These are phyloP conservation scores for Caenorhabditis tropicalis DNA, from an alignment of 1,140 invertebrate species.

Conservation along the genomic window DNA sequence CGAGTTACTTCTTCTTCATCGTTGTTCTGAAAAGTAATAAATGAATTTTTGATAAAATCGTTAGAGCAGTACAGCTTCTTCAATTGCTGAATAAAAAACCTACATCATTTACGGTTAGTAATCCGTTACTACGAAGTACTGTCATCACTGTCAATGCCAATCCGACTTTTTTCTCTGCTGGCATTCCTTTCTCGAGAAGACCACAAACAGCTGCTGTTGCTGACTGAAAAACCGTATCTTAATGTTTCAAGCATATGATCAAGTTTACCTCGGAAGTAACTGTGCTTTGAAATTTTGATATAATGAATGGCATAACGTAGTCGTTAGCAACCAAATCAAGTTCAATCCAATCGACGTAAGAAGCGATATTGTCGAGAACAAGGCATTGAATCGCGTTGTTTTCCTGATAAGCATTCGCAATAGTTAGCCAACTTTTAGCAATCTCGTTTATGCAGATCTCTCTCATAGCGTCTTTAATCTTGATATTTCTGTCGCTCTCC, in stretches of 20 bases:
- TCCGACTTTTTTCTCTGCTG: constrained; percentile 44
- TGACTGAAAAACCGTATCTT: not conserved
- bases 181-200: constrained; percentile 56
- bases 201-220: constrained; percentile 18
- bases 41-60: not conserved
- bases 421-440: constrained; percentile 49
- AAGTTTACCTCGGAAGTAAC: constrained; percentile 46
- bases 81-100: not conserved
- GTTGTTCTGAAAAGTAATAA: not conserved
- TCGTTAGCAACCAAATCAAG: constrained; percentile 57
- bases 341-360: constrained; percentile 60
- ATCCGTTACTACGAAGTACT: not conserved
- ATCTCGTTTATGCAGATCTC: constrained; percentile 58
- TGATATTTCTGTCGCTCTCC: constrained; percentile 56
- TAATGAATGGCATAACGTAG: constrained; percentile 49
- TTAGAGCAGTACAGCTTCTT: too few relatives aligned
- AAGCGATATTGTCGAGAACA: constrained; percentile 48
- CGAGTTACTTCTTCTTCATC: constrained; percentile 21
- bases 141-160: constrained; percentile 10
- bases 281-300: constrained; percentile 24
- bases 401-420: constrained; percentile 5
- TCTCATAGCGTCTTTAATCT: constrained; percentile 60
- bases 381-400: constrained; percentile 34
- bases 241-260: not conserved
- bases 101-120: constrained; percentile 48